Evolutionary conservation across 2,113 vertebrate genomes (phyloP), one percentile per base, ranked within the genome.

Genomic region (Tupaia tana): DNA sequence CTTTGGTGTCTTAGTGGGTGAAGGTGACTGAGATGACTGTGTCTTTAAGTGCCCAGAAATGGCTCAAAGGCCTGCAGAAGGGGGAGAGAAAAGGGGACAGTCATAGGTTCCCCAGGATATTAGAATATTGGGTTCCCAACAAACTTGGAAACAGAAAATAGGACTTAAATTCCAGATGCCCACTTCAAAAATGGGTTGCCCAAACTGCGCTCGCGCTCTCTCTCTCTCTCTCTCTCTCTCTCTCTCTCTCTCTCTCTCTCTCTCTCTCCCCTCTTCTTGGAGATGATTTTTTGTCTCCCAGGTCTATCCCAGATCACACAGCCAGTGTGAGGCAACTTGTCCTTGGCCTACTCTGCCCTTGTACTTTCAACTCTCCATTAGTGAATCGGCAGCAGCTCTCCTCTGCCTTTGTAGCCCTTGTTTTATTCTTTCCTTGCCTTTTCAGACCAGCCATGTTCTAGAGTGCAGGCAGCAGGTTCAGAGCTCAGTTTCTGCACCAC

Each of bases 161-260:
- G 2, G 64, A 12, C 24, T 18, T 9, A 20, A 58, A 15, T 43
- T 19, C 54, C 74, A 73, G 34, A 64, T 14, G 29, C 15, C 1
- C 2, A 0, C 24, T 5, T 6, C 2, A 54, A n/a, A 6, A 7
- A 1, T 4, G 0, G 85, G 4, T 1, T 20, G 19, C 5, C 25
- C 0, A 1, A 43, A 2, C 20, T 14, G 0, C 25, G 18, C 8
- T 0, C 25, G 67, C 63, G 1, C 14, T 54, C 27, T 11, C 13
- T 59, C 7, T 16, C 18, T 9, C n/a, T 9, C 12, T 5, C 13
- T 9, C 16, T 0, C 18, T 12, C n/a, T 27, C 16, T n/a, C 70
- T 18, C 15, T 7, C 9, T 63, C 14, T 8, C 14, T 16, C 3
- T 24, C 27, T 2, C 19, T 8, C 2, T 25, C 56, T 6, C 3